Conservation (phyloP, 1,140 invertebrate species). For the Hormaphis cornu region DNA sequence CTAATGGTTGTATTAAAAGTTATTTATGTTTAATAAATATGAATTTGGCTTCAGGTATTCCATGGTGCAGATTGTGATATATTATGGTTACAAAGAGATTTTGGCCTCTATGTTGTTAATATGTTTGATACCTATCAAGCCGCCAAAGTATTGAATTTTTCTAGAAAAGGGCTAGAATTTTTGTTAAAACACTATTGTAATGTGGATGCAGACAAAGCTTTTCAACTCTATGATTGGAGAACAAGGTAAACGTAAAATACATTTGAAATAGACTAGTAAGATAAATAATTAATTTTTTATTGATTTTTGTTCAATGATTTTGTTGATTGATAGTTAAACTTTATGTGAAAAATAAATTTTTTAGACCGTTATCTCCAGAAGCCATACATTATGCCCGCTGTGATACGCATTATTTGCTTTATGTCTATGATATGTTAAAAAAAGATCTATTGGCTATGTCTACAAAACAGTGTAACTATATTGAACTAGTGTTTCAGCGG, state of each 20-base stretch:
- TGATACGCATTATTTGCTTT: conserved; percentile 93
- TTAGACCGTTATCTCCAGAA: conserved; percentile 71
- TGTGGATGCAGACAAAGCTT: conserved; percentile 74
- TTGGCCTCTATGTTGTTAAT: conserved; percentile 90
- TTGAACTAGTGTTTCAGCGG: conserved; percentile 58
- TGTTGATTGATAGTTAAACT: not conserved
- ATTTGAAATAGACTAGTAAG: no score
- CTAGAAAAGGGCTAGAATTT: conserved; percentile 65
- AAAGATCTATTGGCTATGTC: conserved; percentile 65
- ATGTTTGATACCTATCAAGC: conserved; percentile 95
- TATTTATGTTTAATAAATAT: conserved; percentile 1
- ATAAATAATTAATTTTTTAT: not conserved
- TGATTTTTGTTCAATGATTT: not conserved
- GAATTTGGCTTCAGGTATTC: conserved; percentile 56
- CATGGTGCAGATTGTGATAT: conserved; percentile 88
- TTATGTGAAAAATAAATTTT: no score
- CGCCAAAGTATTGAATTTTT: conserved; percentile 62
- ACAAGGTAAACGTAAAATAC: conserved; percentile 51
- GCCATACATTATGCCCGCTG: conserved; percentile 80
- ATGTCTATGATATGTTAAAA: conserved; percentile 76
- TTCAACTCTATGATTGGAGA: conserved; percentile 93
- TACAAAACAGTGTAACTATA: conserved; percentile 58
- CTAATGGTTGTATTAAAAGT: not conserved
- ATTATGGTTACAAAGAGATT: conserved; percentile 87
- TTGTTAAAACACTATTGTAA: conserved; percentile 72